These are phyloP conservation scores for Rotaria macrura DNA, from an alignment of 2,888 invertebrate species.

Conservation along the genomic window DNA sequence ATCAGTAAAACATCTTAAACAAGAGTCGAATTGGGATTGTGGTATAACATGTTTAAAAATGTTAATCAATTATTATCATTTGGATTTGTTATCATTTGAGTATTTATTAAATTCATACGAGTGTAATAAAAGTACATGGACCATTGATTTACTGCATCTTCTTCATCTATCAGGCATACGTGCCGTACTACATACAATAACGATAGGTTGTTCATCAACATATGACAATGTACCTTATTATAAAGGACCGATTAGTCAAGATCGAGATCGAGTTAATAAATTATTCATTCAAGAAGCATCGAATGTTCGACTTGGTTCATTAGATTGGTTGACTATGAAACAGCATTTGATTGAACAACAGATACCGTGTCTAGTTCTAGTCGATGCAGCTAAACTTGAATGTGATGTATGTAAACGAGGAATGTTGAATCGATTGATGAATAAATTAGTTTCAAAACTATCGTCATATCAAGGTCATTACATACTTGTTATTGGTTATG, in stretches of 20 bases:
- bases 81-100: background rate
- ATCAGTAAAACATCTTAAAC: background rate
- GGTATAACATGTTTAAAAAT: background rate
- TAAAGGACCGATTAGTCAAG: background rate
- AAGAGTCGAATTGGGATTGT: background rate
- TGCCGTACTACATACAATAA: background rate
- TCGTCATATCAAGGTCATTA: conserved; percentile 16
- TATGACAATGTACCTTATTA: background rate
- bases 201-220: background rate
- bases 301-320: background rate
- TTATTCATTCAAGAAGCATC: background rate
- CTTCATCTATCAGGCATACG: background rate
- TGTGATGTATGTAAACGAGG: background rate
- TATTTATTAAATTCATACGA: background rate
- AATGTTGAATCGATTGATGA: background rate
- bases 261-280: background rate
- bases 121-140: conserved; percentile 9
- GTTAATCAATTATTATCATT: background rate
- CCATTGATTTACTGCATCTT: background rate
- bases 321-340: background rate
- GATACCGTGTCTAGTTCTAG: background rate
- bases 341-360: background rate
- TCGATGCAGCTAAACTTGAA: background rate
- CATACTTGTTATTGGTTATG: background rate
- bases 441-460: background rate